Conservation (phyloP, 2,797 vertebrate species). For the Coreius guichenoti region DNA sequence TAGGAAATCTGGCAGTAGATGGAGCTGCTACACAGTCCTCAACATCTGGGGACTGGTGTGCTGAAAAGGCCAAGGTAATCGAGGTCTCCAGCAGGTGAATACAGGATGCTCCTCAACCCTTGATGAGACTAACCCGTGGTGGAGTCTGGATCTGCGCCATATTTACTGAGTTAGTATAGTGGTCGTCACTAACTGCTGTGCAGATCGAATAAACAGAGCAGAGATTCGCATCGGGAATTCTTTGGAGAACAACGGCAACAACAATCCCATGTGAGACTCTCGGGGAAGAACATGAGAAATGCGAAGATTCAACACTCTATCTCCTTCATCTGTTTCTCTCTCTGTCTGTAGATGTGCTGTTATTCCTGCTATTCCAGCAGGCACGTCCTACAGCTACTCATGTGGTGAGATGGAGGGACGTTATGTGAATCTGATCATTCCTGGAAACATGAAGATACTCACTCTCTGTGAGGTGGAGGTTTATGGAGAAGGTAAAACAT, state of each 20-base stretch:
- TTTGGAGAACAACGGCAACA: too few relatives aligned
- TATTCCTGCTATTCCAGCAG: slow-evolving; percentile 2
- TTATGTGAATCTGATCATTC: slow-evolving; percentile 32
- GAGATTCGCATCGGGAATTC: too few relatives aligned
- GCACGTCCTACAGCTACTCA: background rate
- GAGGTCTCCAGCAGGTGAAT: background rate
- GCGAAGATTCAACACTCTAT: background rate
- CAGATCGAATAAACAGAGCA: background rate
- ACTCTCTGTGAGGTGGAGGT: too few relatives aligned
- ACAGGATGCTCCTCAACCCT: background rate
- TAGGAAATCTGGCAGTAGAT: background rate
- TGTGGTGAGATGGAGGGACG: slow-evolving; percentile 19
- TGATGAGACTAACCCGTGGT: background rate
- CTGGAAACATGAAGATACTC: background rate
- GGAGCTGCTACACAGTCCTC: background rate
- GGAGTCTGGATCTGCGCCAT: slow-evolving; percentile 6
- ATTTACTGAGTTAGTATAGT: background rate
- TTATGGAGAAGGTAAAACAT: too few relatives aligned
- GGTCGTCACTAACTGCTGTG: slow-evolving; percentile 15
- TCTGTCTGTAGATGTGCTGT: slow-evolving; percentile 34
- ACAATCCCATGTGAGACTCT: too few relatives aligned
- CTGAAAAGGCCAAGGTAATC: background rate
- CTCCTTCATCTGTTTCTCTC: background rate
- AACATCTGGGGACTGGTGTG: background rate
- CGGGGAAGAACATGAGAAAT: background rate